These are phyloP conservation scores for Pyrgus malvae DNA, from an alignment of 2,888 invertebrate species.

Conservation along the genomic window DNA sequence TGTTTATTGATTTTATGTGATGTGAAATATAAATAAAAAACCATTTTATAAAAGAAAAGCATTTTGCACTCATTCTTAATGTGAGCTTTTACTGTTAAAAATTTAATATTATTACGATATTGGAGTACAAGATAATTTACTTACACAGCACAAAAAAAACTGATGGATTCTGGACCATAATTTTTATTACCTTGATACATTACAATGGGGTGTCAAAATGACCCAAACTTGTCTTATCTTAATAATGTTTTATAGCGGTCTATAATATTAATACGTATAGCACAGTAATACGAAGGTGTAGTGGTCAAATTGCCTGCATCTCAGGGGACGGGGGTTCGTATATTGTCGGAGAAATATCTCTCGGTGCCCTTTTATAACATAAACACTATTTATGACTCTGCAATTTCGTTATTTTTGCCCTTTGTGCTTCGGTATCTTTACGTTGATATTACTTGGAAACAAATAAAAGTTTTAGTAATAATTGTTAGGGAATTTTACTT, in stretches of 20 bases:
- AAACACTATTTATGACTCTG: conserved; percentile 40
- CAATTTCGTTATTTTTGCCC: conserved; percentile 38
- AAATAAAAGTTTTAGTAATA: conserved; percentile 28
- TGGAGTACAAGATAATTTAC: no score
- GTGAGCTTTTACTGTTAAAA: no score
- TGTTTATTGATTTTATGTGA: no score
- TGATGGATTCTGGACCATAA: background rate
- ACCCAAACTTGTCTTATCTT: conserved; percentile 4
- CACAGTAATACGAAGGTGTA: conserved; percentile 18
- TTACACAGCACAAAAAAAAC: no score
- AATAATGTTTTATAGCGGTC: conserved; percentile 19
- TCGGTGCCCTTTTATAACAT: conserved; percentile 37
- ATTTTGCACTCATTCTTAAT: no score
- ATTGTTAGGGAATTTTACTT: conserved; percentile 12
- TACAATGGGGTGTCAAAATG: conserved; percentile 12
- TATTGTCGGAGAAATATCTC: conserved; percentile 31
- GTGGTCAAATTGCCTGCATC: conserved; percentile 32
- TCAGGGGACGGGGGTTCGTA: conserved; percentile 45
- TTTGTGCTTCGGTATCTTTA: conserved; percentile 1
- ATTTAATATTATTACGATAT: no score
- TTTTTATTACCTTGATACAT: conserved; percentile 1
- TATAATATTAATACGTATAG: conserved; percentile 26
- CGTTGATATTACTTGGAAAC: background rate
- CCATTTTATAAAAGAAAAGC: no score
- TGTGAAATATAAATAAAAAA: no score